Conservation (phyloP, 2,797 vertebrate species). For the Gobionotothen gibberifrons region DNA sequence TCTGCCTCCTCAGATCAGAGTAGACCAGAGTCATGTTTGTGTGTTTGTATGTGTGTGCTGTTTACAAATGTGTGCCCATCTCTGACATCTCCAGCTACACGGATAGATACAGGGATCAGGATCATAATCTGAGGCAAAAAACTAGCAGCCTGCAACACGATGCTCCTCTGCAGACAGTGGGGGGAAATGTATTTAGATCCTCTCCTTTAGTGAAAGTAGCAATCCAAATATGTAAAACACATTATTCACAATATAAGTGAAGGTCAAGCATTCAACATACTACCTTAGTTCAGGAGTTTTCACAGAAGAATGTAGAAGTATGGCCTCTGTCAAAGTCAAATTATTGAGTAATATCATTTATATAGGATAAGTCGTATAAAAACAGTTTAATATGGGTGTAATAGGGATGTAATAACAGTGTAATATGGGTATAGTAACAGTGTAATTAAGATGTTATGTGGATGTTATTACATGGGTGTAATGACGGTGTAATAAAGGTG, state of each 20-base stretch:
- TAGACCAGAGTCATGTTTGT: constrained; percentile 6
- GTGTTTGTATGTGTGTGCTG: constrained; percentile 12
- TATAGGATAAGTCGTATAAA: too few species aligned
- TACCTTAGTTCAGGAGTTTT: too few species aligned
- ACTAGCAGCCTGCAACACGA: background rate
- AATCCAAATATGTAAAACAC: background rate
- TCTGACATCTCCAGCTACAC: background rate
- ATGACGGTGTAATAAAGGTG: too few species aligned
- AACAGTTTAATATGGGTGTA: too few species aligned
- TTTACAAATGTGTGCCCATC: constrained; percentile 6
- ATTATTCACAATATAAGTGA: background rate
- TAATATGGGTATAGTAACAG: too few species aligned
- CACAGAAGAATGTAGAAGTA: background rate
- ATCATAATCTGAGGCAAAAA: constrained; percentile 2
- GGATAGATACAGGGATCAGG: background rate
- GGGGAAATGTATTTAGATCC: background rate
- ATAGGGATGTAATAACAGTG: too few species aligned
- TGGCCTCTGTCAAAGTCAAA: background rate
- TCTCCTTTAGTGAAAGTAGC: background rate
- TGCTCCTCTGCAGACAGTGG: background rate
- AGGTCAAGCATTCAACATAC: background rate
- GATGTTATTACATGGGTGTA: too few species aligned
- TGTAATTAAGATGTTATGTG: too few species aligned
- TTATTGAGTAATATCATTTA: too few species aligned
- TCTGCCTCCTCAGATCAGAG: constrained; percentile 7